phyloP scores from a whole-genome alignment of 1,140 invertebrate species.

The Diorhabda sublineata region DNA sequence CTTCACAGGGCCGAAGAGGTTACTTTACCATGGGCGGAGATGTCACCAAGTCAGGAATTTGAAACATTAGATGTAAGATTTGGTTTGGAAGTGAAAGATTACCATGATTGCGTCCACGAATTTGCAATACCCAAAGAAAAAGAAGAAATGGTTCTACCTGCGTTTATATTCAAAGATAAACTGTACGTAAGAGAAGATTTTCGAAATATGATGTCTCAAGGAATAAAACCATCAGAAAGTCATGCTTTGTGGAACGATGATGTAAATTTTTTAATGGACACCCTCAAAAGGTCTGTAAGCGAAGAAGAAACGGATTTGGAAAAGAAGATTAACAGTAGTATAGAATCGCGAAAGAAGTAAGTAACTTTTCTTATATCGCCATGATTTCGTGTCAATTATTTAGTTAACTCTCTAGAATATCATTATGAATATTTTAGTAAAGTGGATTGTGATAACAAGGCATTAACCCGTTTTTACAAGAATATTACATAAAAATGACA shows the following conservation, averaged over 20 bases:
- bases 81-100: conserved; percentile 23
- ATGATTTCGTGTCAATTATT: too few relatives aligned
- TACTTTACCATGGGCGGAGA: not conserved
- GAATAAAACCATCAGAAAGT: conserved; percentile 23
- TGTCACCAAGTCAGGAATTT: not conserved
- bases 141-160: conserved; percentile 28
- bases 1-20: too few relatives aligned
- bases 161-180: conserved; percentile 37
- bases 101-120: conserved; percentile 36
- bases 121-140: conserved; percentile 11
- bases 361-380: too few relatives aligned
- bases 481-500: too few relatives aligned
- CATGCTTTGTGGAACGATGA: conserved; percentile 38
- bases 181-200: conserved; percentile 42
- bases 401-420: too few relatives aligned
- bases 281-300: conserved; percentile 6
- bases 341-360: too few relatives aligned
- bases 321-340: too few relatives aligned
- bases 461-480: too few relatives aligned
- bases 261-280: conserved; percentile 26
- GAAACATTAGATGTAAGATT: not conserved
- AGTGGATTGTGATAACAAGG: too few relatives aligned
- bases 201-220: conserved; percentile 30
- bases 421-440: too few relatives aligned
- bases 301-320: not conserved